phyloP scores from a whole-genome alignment of 2,888 invertebrate genomes.

The Endomychus coccineus region DNA sequence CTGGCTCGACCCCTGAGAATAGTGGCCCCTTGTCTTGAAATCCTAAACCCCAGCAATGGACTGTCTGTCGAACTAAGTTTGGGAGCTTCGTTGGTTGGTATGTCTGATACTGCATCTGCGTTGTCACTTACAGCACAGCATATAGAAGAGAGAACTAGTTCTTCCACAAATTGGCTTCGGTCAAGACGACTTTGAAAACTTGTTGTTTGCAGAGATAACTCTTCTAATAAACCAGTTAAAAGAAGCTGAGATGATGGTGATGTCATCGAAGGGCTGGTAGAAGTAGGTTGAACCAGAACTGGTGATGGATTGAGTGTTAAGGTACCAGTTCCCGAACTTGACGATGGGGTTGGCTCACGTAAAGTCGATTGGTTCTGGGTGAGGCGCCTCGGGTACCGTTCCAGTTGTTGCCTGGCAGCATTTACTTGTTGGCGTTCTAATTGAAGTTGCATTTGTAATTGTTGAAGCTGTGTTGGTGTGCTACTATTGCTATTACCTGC shows the following conservation, averaged over 20 bases:
- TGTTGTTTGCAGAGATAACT: constrained; percentile 50
- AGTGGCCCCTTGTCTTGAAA: constrained; percentile 24
- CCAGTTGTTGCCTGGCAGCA: constrained; percentile 80
- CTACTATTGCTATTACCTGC: constrained; percentile 49
- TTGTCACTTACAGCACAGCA: constrained; percentile 7
- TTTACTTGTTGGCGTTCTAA: constrained; percentile 82
- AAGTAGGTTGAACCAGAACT: constrained; percentile 34
- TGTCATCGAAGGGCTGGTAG: constrained; percentile 33
- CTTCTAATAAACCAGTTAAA: constrained; percentile 41
- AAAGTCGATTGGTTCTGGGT: constrained; percentile 49
- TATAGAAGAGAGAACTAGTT: constrained; percentile 55
- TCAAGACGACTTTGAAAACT: constrained; percentile 54
- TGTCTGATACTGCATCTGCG: constrained; percentile 4
- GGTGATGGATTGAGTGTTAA: constrained; percentile 39
- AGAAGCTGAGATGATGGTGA: constrained; percentile 39
- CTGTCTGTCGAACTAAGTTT: constrained; percentile 1
- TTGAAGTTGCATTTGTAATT: constrained; percentile 92
- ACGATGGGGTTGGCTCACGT: constrained; percentile 30
- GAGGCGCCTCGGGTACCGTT: constrained; percentile 78
- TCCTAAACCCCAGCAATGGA: constrained; percentile 17
- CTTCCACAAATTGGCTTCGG: constrained; percentile 62
- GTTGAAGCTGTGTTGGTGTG: constrained; percentile 78
- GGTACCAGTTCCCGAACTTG: constrained; percentile 31
- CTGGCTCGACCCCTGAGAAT: constrained; percentile 37
- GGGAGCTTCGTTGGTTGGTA: constrained; percentile 4